Percentiles rank a stretch among this genome's conserved stretches.
These are phyloP conservation scores for Sebastiscus albofasciatus DNA, from an alignment of 2,797 vertebrate genomes.

Conservation along the genomic window DNA sequence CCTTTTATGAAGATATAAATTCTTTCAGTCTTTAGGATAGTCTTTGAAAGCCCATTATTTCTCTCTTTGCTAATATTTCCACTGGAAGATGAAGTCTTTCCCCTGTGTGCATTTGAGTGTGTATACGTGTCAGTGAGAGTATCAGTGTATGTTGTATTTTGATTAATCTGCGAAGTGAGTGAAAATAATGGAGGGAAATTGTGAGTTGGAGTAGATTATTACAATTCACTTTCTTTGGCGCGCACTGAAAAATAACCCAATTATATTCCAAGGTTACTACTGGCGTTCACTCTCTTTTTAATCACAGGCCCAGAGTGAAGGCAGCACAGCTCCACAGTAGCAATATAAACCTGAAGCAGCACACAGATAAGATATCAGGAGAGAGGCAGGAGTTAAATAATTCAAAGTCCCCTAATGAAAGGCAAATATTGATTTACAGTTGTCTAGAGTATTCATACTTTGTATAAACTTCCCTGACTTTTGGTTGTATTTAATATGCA, in stretches of 20 bases:
- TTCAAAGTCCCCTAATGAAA: constrained; percentile 58
- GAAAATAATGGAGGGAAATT: constrained; percentile 63
- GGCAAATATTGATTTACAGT: constrained; percentile 52
- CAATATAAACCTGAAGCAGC: constrained; percentile 36
- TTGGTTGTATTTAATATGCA: constrained; percentile 15
- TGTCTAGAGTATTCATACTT: constrained; percentile 38
- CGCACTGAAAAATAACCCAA: constrained; percentile 70
- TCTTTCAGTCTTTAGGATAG: constrained; percentile 6
- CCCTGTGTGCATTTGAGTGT: background rate
- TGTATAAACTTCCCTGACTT: constrained; percentile 27
- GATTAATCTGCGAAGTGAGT: constrained; percentile 53
- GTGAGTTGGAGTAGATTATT: constrained; percentile 64
- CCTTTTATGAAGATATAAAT: constrained; percentile 24
- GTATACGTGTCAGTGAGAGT: background rate
- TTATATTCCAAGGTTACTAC: constrained; percentile 71
- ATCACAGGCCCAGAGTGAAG: constrained; percentile 52
- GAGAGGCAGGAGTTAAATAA: constrained; percentile 52
- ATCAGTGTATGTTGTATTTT: constrained; percentile 34
- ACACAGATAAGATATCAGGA: constrained; percentile 42
- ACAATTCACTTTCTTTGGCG: constrained; percentile 60
- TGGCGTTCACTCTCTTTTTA: constrained; percentile 53
- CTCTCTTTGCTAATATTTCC: constrained; percentile 8
- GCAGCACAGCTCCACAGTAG: constrained; percentile 19
- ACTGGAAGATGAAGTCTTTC: background rate
- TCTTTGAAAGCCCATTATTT: constrained; percentile 18